A percentile compares a stretch with the other conserved stretches of the same genome.
These are phyloP conservation scores for Drosophila tani DNA, from an alignment of 1,140 invertebrate genomes.

Conservation along the genomic window DNA sequence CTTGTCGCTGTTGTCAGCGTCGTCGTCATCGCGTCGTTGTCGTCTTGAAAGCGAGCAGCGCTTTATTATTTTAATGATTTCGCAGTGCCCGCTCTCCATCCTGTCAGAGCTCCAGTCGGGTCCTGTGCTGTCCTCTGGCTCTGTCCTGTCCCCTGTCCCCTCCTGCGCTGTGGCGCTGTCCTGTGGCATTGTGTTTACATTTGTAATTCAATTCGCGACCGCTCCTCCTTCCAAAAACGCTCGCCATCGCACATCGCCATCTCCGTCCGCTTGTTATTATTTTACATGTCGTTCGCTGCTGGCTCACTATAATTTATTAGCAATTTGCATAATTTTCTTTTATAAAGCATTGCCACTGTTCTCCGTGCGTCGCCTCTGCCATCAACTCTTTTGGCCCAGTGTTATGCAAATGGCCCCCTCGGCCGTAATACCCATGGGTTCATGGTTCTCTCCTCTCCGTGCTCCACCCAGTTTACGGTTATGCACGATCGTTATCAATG, in stretches of 20 bases:
- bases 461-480: constrained; percentile 55
- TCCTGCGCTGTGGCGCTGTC: constrained; percentile 9
- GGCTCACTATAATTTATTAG: constrained; percentile 83
- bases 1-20: constrained; percentile 51
- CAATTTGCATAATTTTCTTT: constrained; percentile 84
- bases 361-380: constrained; percentile 45
- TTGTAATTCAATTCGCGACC: constrained; percentile 78
- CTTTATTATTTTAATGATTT: constrained; percentile 83
- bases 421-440: constrained; percentile 58
- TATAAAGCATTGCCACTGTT: constrained; percentile 71
- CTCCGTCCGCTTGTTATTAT: constrained; percentile 69
- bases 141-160: neutral
- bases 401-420: constrained; percentile 69
- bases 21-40: constrained; percentile 45
- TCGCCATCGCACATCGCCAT: constrained; percentile 11
- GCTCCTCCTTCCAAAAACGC: constrained; percentile 25
- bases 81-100: constrained; percentile 55
- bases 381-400: constrained; percentile 75
- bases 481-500: constrained; percentile 49
- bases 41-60: constrained; percentile 54
- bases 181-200: constrained; percentile 72
- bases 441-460: constrained; percentile 11
- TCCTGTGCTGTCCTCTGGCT: constrained; percentile 17
- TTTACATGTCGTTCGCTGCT: constrained; percentile 79
- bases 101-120: constrained; percentile 27